Evolutionary conservation across 2,888 invertebrate species (phyloP).

Genomic region (Halictus ligatus): DNA sequence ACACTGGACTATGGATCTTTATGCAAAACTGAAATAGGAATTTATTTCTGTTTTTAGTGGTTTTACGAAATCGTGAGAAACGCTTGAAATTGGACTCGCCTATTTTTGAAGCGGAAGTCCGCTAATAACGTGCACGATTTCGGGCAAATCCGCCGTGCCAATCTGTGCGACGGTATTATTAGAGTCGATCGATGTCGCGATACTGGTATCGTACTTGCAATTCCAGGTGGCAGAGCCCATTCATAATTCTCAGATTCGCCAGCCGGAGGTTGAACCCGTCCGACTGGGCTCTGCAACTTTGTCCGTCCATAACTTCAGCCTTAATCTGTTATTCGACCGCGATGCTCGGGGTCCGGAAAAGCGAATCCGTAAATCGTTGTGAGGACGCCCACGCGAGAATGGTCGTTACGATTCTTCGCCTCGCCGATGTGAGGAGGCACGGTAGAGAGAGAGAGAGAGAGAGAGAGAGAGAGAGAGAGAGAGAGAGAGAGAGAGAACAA

Average conservation of each 20-base stretch:
- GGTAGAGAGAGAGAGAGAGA: background rate
- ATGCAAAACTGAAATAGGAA: no score
- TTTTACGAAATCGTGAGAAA: no score
- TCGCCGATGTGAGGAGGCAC: background rate
- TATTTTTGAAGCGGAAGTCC: background rate
- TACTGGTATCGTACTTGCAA: background rate
- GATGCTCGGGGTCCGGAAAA: slow-evolving; percentile 17
- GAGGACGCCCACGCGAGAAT: slow-evolving; percentile 3
- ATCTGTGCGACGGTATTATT: background rate
- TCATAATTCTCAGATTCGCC: slow-evolving; percentile 14
- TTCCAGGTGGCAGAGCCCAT: background rate
- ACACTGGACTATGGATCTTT: no score
- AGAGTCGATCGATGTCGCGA: slow-evolving; percentile 1
- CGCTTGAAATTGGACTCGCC: background rate
- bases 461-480: no score
- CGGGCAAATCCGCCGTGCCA: background rate
- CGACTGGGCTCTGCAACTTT: background rate
- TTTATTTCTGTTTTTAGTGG: no score
- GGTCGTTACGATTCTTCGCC: background rate
- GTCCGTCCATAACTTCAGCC: background rate
- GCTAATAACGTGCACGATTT: background rate
- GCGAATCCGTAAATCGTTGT: background rate
- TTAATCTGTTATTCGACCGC: slow-evolving; percentile 14
- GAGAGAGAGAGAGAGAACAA: no score
- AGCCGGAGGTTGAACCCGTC: slow-evolving; percentile 16